Base-by-base conservation (phyloP, 2,113 vertebrate species). In the Vulpes lagopus region DNA sequence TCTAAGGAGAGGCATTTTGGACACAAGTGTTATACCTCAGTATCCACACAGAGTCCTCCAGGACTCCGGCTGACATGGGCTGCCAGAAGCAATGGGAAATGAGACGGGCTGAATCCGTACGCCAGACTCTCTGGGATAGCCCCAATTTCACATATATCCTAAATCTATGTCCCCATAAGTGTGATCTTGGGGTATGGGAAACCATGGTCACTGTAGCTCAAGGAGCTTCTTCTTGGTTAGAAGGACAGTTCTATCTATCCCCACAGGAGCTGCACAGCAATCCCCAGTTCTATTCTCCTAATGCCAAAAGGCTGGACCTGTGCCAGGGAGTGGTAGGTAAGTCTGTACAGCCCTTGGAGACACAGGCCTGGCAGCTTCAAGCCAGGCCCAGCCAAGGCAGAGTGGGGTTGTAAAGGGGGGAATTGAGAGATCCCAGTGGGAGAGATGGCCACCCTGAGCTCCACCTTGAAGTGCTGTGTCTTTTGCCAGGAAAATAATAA, bases 281-380 rank as follows among this genome's bases (percentile, higher is more conserved):
- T 10, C 88, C 96, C 0, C 43, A 55, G 30, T 96, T 96, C 82
- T 96, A 91, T 71, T 76, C 85, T 73, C 53, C 59, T 9, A 53
- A 86, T 8, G 30, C 35, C 49, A 81, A 74, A 73, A 86, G 79
- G 8, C 65, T 97, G 86, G 78, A 65, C 74, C 94, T 96, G 71
- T 92, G 96, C 74, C 96, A 95, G 84, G 94, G 94, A 35, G 8
- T 83, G 6, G 11, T 95, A 65, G 83, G 94, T 96, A 62, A 83
- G 93, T 95, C 23, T 14, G 12, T 11, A 11, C 2, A 88, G 38
- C 0, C 2, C 64, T 12, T 38, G 17, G 64, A 91, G 23, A 86
- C 5, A 8, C 23, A 91, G 2, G 12, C 15, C n/a, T 49, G 80
- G 57, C 16, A 55, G 14, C 38, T 81, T 23, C 0, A 17, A 81